These are phyloP conservation scores for Anastrepha ludens DNA, from an alignment of 1,140 invertebrate genomes.

Conservation along the genomic window DNA sequence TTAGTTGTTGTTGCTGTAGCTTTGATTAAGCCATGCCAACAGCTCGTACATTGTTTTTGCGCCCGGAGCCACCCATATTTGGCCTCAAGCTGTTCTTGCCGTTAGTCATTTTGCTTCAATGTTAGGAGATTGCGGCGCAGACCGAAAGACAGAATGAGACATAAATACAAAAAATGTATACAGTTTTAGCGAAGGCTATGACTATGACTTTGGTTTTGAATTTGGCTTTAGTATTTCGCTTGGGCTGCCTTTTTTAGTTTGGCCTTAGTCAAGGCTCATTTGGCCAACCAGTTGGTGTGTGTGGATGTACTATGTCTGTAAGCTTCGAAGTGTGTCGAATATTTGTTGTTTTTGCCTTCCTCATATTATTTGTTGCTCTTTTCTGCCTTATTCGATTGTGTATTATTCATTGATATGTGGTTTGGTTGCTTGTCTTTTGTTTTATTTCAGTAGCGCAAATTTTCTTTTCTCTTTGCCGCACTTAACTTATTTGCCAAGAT, in stretches of 20 bases:
- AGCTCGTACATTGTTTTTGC: not conserved
- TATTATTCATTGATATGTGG: no score
- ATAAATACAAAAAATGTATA: not conserved
- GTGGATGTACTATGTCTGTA: no score
- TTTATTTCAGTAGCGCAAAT: no score
- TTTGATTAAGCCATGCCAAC: not conserved
- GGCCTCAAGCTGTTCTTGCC: conserved; percentile 21
- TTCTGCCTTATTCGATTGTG: no score
- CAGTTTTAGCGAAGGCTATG: conserved; percentile 26
- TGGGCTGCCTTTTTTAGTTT: not conserved
- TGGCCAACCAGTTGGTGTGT: not conserved
- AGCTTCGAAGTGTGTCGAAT: no score
- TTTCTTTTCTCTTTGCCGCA: no score
- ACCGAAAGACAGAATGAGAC: not conserved
- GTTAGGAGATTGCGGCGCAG: not conserved
- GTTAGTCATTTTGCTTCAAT: conserved; percentile 9
- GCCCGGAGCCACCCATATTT: not conserved
- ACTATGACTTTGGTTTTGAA: conserved; percentile 15
- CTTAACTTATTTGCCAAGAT: no score
- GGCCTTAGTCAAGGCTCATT: conserved; percentile 39
- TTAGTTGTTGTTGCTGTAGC: not conserved
- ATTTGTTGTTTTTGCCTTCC: no score
- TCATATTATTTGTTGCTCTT: no score
- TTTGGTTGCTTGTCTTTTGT: no score
- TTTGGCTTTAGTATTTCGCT: conserved; percentile 11